These are phyloP conservation scores for Oryzias celebensis DNA, from an alignment of 2,113 vertebrate genomes.

Conservation along the genomic window DNA sequence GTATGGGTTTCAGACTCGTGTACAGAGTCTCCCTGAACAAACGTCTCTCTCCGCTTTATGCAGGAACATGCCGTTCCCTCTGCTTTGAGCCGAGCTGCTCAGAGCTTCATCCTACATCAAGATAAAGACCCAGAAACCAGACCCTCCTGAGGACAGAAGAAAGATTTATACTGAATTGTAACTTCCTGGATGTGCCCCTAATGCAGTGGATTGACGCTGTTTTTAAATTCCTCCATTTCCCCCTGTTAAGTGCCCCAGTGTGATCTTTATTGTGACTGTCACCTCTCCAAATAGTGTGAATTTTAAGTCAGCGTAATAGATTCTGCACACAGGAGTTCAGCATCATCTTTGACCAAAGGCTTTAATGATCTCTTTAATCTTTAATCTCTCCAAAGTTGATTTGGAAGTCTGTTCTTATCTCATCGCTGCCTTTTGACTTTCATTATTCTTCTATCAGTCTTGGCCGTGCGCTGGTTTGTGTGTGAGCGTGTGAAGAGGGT, in stretches of 20 bases:
- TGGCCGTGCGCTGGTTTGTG: constrained; percentile 32
- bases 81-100: no score
- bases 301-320: no score
- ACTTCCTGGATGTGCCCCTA: no score
- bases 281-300: background rate
- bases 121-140: no score
- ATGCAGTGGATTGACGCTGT: no score
- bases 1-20: no score
- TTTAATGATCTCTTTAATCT: constrained; percentile 37
- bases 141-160: no score
- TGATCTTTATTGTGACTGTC: background rate
- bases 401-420: constrained; percentile 46
- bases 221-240: background rate
- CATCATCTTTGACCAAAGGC: constrained; percentile 3
- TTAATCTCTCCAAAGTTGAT: constrained; percentile 33
- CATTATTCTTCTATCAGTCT: constrained; percentile 85
- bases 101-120: no score
- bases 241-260: background rate
- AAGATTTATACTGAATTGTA: no score
- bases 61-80: no score
- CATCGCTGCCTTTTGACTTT: constrained; percentile 67
- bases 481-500: constrained; percentile 5
- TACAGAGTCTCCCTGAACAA: no score
- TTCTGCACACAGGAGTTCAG: background rate
- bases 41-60: no score